These are phyloP conservation scores for Dolichallabes microphthalmus DNA, from an alignment of 2,113 vertebrate genomes.

Conservation along the genomic window DNA sequence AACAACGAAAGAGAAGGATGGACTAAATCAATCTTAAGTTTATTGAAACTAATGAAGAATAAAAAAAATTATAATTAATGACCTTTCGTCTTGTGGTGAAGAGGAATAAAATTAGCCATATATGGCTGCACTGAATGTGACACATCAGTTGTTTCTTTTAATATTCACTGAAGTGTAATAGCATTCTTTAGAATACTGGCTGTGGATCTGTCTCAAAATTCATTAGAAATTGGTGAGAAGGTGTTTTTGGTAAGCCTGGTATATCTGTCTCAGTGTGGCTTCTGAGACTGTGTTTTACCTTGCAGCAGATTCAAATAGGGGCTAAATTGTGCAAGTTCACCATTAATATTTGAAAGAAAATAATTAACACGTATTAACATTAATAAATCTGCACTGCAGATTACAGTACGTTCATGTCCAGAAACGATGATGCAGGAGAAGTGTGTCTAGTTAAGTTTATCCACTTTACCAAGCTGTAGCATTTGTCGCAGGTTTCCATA, in stretches of 20 bases:
- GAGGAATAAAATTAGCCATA: background rate
- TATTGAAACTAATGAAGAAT: slow-evolving; percentile 14
- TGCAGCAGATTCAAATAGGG: background rate
- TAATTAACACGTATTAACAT: no score
- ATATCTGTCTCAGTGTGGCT: background rate
- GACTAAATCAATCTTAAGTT: background rate
- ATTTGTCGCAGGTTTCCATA: background rate
- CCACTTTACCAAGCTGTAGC: background rate
- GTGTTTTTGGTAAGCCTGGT: background rate
- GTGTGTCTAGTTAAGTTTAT: background rate
- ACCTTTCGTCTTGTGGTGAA: background rate
- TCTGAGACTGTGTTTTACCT: background rate
- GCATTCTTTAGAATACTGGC: background rate
- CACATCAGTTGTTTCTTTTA: no score
- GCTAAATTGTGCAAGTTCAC: no score
- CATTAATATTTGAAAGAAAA: no score
- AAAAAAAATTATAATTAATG: background rate
- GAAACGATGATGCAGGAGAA: background rate
- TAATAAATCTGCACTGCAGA: no score
- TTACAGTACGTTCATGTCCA: background rate
- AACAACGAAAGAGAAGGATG: background rate
- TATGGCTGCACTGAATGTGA: background rate
- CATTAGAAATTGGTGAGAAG: background rate
- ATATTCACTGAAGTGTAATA: background rate
- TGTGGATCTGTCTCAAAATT: background rate